Evolutionary conservation across 2,888 invertebrate genomes (phyloP).

Genomic region (Neocrepidodera transversa): DNA sequence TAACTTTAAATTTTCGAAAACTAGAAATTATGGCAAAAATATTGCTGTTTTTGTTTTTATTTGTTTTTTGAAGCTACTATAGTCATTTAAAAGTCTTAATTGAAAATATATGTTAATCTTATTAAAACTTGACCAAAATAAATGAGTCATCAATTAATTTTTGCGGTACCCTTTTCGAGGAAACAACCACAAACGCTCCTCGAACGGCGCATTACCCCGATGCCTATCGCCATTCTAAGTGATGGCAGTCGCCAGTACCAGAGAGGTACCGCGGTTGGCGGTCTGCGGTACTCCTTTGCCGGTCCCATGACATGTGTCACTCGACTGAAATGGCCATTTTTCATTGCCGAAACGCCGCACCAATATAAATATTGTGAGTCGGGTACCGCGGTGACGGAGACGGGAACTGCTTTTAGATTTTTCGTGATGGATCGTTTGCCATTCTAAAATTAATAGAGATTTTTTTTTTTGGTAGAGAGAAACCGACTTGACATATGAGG

Average conservation of each 20-base stretch:
- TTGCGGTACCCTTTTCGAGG: background rate
- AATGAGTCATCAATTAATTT: background rate
- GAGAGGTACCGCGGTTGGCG: slow-evolving; percentile 42
- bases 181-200: slow-evolving; percentile 19
- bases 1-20: too few species aligned
- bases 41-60: too few species aligned
- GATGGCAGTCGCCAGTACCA: slow-evolving; percentile 39
- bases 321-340: slow-evolving; percentile 50
- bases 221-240: slow-evolving; percentile 38
- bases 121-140: background rate
- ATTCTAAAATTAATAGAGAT: slow-evolving; percentile 37
- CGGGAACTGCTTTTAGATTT: slow-evolving; percentile 44
- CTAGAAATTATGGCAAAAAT: too few species aligned
- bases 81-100: too few species aligned
- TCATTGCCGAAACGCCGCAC: slow-evolving; percentile 49
- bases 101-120: background rate
- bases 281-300: slow-evolving; percentile 48
- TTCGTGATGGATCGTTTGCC: slow-evolving; percentile 47
- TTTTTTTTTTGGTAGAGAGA: background rate
- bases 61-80: too few species aligned
- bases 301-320: slow-evolving; percentile 48
- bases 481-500: slow-evolving; percentile 3
- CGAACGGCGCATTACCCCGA: slow-evolving; percentile 19
- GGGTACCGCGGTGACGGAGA: slow-evolving; percentile 34
- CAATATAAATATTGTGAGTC: slow-evolving; percentile 57